Base-by-base conservation (phyloP, 2,888 invertebrate genomes). In the Acleris cristana region DNA sequence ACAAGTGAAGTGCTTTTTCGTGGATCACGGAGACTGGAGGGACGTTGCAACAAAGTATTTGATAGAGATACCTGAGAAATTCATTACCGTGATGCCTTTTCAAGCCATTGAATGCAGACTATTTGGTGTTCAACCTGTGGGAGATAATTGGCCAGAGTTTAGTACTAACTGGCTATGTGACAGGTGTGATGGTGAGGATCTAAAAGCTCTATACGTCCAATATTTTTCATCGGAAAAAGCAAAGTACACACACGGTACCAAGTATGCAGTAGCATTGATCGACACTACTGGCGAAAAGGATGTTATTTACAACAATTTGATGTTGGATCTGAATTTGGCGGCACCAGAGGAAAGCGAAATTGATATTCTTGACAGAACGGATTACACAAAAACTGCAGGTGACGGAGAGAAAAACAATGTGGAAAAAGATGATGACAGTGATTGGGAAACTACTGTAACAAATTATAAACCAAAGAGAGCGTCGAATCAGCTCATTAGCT, bases 31-130 rank as follows among this genome's bases (percentile, higher is more conserved):
- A 0, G 95, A 95, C 76, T 91, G 86, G 77, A 85, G 85, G 53
- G 78, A 81, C 0, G 86, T 95, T 0, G 70, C 83, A 0, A 72
- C 79, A 4, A 77, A 84, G 4, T 83, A 93, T 71, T 72, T 95
- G 21, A 80, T 85, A 34, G 84, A 89, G 55, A 90, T 95, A 26
- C 88, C 93, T 1, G 88, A 93, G 23, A 82, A 88, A 57, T 85
- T 94, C 30, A 86, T 94, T 30, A 83, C 79, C 3, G 88, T 88
- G 75, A 77, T 95, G 69, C 95, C 95, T 0, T 95, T 95, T 72
- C 94, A 95, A 91, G 94, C 94, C 2, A 95, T 95, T 48, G 94
- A 95, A 81, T 95, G 95, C 80, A 80, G 90, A 54, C 79, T 95
- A 56, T 77, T 92, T n/a, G 94, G 95, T 23, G 76, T 95, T 0